Percentiles rank a stretch among this genome's conserved stretches.
phyloP scores from a whole-genome alignment of 2,113 vertebrate genomes.

The Setophaga petechia region DNA sequence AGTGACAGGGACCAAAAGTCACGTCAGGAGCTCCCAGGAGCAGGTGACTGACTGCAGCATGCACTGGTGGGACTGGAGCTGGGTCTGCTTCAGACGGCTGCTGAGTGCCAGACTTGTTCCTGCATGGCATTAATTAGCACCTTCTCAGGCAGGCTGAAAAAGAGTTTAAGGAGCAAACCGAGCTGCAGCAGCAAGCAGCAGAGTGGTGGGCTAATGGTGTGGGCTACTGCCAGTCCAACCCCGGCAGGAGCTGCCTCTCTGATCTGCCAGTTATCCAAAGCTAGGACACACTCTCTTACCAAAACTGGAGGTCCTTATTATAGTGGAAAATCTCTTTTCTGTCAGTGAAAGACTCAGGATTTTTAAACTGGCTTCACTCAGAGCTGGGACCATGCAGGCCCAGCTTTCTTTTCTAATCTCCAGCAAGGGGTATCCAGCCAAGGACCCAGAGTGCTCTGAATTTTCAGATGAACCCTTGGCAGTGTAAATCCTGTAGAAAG shows the following conservation, averaged over 20 bases:
- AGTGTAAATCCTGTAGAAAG: neutral
- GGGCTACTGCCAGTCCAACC: neutral
- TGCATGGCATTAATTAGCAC: conserved; percentile 3
- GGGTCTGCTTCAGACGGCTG: neutral
- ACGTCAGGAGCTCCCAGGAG: neutral
- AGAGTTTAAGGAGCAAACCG: neutral
- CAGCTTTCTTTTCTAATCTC: neutral
- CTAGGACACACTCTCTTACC: neutral
- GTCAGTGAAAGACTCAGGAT: neutral
- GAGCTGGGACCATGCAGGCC: neutral
- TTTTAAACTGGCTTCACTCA: neutral
- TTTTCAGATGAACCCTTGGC: neutral
- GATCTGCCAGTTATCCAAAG: neutral
- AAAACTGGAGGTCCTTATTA: neutral
- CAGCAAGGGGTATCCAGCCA: neutral
- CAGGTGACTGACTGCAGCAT: neutral
- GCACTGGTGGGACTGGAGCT: neutral
- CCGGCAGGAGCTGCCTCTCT: neutral
- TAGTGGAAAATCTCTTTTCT: neutral
- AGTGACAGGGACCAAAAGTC: neutral
- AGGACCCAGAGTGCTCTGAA: neutral
- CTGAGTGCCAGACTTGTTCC: neutral
- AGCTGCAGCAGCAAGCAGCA: neutral
- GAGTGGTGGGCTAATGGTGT: neutral
- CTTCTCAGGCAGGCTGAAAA: neutral